Evolutionary conservation across 2,113 vertebrate genomes (phyloP).

Genomic region (Pelecanus crispus): DNA sequence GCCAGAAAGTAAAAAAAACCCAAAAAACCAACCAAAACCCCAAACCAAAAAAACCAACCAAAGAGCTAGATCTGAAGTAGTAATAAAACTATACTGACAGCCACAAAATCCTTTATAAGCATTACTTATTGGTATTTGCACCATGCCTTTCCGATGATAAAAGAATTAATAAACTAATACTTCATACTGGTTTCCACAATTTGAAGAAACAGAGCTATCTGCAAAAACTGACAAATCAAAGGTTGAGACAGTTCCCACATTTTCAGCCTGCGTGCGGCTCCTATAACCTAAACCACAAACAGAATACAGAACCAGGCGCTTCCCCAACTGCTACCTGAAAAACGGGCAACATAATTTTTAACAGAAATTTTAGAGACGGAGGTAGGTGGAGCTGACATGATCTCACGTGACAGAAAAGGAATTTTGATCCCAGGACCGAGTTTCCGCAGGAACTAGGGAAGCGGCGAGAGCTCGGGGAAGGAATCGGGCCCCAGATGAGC

Average conservation of each 20-base stretch:
- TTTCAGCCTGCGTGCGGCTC: background rate
- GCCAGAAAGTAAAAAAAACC: background rate
- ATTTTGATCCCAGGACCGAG: background rate
- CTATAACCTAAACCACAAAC: background rate
- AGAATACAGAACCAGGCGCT: background rate
- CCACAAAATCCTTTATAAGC: background rate
- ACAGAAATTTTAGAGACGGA: background rate
- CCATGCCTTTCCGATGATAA: background rate
- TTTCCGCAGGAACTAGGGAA: slow-evolving; percentile 3
- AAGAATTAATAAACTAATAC: background rate
- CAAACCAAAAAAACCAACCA: background rate
- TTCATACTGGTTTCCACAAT: background rate
- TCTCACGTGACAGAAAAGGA: background rate
- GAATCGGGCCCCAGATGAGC: background rate
- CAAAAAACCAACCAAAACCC: too few relatives aligned
- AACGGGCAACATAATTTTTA: background rate
- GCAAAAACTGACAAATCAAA: background rate
- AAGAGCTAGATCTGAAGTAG: background rate
- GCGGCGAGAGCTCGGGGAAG: background rate
- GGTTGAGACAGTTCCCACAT: background rate
- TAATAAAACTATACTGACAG: background rate
- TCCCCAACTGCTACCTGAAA: background rate
- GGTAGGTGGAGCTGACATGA: background rate
- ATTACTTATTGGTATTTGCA: background rate
- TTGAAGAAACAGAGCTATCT: background rate